phyloP scores from a whole-genome alignment of 1,140 invertebrate species.

The Meloidogyne floridensis region DNA sequence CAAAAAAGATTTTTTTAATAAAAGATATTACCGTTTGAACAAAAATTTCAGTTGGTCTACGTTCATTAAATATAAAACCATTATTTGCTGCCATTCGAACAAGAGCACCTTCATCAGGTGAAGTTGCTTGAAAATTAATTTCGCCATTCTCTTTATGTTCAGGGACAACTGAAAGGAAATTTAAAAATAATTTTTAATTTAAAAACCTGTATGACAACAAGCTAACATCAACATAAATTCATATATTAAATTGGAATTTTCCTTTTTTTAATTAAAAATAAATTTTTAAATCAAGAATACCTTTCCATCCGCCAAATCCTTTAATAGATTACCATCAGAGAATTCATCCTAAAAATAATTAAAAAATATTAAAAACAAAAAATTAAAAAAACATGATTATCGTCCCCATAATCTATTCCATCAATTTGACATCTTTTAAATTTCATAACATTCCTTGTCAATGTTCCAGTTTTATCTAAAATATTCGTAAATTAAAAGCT shows the following conservation, averaged over 20 bases:
- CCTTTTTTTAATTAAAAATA: conserved; percentile 15
- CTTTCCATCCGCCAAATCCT: conserved; percentile 37
- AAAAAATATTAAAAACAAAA: background rate
- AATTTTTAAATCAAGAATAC: conserved; percentile 15
- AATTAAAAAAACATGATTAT: conserved; percentile 32
- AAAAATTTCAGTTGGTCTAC: conserved; percentile 81
- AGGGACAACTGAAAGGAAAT: conserved; percentile 77
- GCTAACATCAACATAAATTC: conserved; percentile 88
- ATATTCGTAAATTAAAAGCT: too few species aligned
- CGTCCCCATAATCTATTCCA: conserved; percentile 75
- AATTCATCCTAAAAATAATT: conserved; percentile 46
- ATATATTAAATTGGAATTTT: conserved; percentile 68
- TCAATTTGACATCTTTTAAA: conserved; percentile 87
- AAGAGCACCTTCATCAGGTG: conserved; percentile 92
- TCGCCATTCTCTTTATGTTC: conserved; percentile 72
- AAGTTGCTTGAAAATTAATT: conserved; percentile 87
- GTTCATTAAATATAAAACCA: conserved; percentile 86
- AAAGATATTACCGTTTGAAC: conserved; percentile 73
- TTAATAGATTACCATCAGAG: conserved; percentile 44
- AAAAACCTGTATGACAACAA: conserved; percentile 82
- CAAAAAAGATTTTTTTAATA: background rate
- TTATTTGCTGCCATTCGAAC: conserved; percentile 85
- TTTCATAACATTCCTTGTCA: conserved; percentile 97
- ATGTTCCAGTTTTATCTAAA: conserved; percentile 77
- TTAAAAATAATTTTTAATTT: background rate